phyloP scores from a whole-genome alignment of 1,140 invertebrate genomes.

The Drosophila kikkawai region DNA sequence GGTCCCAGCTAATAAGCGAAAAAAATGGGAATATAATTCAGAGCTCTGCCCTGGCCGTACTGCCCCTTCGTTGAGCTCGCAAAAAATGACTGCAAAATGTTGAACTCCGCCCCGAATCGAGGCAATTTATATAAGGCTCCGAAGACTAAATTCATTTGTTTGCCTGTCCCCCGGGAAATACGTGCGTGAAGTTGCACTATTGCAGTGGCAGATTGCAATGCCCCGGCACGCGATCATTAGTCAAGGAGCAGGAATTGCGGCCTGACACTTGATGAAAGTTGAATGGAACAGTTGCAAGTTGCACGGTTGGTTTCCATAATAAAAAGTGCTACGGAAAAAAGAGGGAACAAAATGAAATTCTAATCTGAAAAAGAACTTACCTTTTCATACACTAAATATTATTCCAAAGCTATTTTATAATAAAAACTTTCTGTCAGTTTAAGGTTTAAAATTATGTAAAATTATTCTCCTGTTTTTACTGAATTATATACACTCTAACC shows the following conservation, averaged over 20 bases:
- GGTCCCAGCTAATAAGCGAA: slow-evolving; percentile 52
- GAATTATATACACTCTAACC: background rate
- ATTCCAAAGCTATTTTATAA: background rate
- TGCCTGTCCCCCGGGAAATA: slow-evolving; percentile 40
- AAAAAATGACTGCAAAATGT: slow-evolving; percentile 56
- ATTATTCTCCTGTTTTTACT: too few species aligned
- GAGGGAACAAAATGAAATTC: background rate
- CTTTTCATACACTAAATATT: background rate
- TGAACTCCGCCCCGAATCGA: slow-evolving; percentile 6
- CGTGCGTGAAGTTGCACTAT: slow-evolving; percentile 61
- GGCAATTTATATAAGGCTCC: slow-evolving; percentile 32
- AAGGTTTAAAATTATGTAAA: too few species aligned
- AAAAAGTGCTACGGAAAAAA: background rate
- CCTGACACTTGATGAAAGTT: slow-evolving; percentile 67
- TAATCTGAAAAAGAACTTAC: background rate
- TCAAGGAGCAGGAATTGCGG: slow-evolving; percentile 51
- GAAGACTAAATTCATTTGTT: slow-evolving; percentile 69
- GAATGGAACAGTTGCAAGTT: slow-evolving; percentile 5
- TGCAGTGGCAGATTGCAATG: slow-evolving; percentile 62
- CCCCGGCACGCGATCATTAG: slow-evolving; percentile 81
- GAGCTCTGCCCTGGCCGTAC: background rate
- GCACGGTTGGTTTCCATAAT: background rate
- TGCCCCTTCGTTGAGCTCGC: slow-evolving; percentile 41
- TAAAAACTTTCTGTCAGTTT: too few species aligned
- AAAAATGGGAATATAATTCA: slow-evolving; percentile 63